phyloP scores from a whole-genome alignment of 2,888 invertebrate species.

The Clunio marinus region DNA sequence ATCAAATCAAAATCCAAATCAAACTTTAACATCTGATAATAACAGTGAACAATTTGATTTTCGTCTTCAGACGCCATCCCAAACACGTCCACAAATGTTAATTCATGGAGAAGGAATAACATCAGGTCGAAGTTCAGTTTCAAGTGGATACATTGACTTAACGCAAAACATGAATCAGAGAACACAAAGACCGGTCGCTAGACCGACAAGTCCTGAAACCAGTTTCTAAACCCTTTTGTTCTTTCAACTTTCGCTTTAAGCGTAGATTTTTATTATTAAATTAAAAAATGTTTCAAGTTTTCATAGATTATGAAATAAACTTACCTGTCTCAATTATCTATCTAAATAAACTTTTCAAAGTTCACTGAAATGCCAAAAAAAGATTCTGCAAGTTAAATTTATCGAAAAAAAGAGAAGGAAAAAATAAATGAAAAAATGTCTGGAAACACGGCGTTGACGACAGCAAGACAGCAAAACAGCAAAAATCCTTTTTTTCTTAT shows the following conservation, averaged over 20 bases:
- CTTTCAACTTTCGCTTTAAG: no score
- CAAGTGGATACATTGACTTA: constrained; percentile 22
- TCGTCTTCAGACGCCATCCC: constrained; percentile 23
- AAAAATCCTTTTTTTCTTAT: constrained; percentile 51
- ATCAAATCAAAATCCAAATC: not conserved
- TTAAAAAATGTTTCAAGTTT: no score
- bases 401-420: no score
- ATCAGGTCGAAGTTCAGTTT: not conserved
- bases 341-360: no score
- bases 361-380: no score
- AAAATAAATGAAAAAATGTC: no score
- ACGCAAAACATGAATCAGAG: not conserved
- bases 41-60: constrained; percentile 36
- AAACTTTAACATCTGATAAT: not conserved
- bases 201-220: constrained; percentile 36
- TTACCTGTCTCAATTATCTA: no score
- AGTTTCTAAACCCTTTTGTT: constrained; percentile 28
- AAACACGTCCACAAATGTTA: not conserved
- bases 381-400: no score
- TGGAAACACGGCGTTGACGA: no score
- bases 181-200: not conserved
- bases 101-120: not conserved
- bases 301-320: no score
- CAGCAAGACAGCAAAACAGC: constrained; percentile 56
- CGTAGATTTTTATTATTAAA: no score